Evolutionary conservation across 2,888 invertebrate genomes (phyloP).

Genomic region (Malthinus seriepunctatus): DNA sequence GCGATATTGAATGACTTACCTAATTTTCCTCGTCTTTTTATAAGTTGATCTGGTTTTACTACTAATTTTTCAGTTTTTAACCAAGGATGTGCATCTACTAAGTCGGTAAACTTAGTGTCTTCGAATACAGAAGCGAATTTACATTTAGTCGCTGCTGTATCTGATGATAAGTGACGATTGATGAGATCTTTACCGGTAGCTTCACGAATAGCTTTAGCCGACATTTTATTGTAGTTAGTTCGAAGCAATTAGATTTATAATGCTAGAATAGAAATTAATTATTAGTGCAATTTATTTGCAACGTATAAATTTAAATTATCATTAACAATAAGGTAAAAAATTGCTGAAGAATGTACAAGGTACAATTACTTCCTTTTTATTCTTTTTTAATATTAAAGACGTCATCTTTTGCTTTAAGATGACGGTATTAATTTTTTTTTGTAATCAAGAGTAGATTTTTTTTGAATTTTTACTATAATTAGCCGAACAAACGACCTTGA

Average conservation of each 20-base stretch:
- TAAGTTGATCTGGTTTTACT: conserved; percentile 99
- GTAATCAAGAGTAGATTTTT: too few species aligned
- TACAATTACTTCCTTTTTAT: too few species aligned
- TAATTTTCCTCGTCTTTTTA: conserved; percentile 96
- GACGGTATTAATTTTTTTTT: too few species aligned
- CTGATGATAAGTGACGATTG: conserved; percentile 74
- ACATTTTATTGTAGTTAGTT: conserved; percentile 65
- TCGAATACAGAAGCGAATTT: conserved; percentile 81
- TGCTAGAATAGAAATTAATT: background rate
- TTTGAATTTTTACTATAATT: too few species aligned
- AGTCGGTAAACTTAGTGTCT: conserved; percentile 76
- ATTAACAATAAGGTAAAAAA: background rate
- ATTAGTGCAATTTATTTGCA: background rate
- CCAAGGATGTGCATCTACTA: conserved; percentile 83
- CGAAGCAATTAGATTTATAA: background rate
- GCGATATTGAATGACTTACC: conserved; percentile 50
- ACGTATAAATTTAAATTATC: background rate
- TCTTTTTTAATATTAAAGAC: too few species aligned
- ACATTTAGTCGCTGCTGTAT: conserved; percentile 72
- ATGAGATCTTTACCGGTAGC: conserved; percentile 92
- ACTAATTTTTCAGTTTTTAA: conserved; percentile 84
- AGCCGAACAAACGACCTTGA: too few species aligned
- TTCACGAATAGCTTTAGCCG: conserved; percentile 95
- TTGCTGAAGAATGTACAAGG: too few species aligned
- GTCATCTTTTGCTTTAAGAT: too few species aligned